phyloP scores from a whole-genome alignment of 2,797 vertebrate species.

The Danio choprae region DNA sequence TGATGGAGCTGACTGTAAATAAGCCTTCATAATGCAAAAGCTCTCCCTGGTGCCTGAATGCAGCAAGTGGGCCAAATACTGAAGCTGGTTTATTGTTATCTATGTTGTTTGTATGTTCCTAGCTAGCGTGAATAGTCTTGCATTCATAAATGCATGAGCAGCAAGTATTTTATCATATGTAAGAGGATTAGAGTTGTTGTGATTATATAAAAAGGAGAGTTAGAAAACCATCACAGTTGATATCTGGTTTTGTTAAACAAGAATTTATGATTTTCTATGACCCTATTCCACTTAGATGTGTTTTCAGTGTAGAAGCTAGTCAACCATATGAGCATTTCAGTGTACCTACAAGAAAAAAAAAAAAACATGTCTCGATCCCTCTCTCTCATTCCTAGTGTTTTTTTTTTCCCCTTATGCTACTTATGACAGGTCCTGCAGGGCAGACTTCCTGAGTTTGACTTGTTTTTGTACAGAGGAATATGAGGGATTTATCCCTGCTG shows the following conservation, averaged over 20 bases:
- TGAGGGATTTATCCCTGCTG: constrained; percentile 44
- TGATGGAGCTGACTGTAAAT: constrained; percentile 55
- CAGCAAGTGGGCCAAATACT: constrained; percentile 16
- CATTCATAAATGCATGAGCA: constrained; percentile 31
- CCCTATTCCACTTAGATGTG: not conserved
- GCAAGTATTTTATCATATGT: not conserved
- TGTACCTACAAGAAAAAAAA: constrained; percentile 1
- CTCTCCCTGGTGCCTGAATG: not conserved
- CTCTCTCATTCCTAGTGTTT: not conserved
- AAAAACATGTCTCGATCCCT: not conserved
- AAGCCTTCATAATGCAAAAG: constrained; percentile 61
- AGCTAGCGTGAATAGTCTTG: not conserved
- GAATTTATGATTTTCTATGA: not conserved
- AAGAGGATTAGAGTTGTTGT: constrained; percentile 31
- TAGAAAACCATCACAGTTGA: constrained; percentile 20
- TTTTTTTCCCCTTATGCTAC: not conserved
- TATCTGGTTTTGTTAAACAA: constrained; percentile 3
- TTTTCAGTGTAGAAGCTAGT: not conserved
- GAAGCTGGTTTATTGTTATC: constrained; percentile 19
- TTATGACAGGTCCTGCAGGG: constrained; percentile 33
- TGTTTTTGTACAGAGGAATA: constrained; percentile 40
- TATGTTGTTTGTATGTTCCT: constrained; percentile 6
- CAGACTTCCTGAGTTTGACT: constrained; percentile 45
- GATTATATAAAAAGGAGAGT: not conserved
- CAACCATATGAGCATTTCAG: not conserved